Percentiles rank a stretch among this genome's conserved stretches.
phyloP scores from a whole-genome alignment of 1,140 invertebrate genomes.

The Vanessa atalanta region DNA sequence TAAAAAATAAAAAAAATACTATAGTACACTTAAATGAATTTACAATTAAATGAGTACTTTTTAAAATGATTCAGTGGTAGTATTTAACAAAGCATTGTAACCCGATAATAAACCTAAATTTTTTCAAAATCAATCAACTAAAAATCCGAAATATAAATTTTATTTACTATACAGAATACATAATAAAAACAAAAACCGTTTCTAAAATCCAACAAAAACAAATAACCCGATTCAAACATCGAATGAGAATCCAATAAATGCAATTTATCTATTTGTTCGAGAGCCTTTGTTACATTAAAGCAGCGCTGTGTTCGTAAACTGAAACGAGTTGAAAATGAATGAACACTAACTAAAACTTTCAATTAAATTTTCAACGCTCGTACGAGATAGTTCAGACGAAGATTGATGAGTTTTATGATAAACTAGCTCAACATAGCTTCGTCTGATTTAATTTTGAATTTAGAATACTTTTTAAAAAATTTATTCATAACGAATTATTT shows the following conservation, averaged over 20 bases:
- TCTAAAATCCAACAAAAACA: conserved; percentile 3
- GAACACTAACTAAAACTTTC: conserved; percentile 32
- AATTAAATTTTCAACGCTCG: conserved; percentile 36
- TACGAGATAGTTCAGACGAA: conserved; percentile 33
- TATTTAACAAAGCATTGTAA: no score
- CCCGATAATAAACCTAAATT: no score
- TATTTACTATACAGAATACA: neutral
- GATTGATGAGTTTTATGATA: conserved; percentile 35
- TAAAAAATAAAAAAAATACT: no score
- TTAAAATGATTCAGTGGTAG: no score
- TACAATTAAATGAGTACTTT: no score
- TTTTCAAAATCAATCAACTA: no score
- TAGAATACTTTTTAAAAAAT: no score
- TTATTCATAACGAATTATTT: no score
- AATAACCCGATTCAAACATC: conserved; percentile 11
- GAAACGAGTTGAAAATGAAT: conserved; percentile 33
- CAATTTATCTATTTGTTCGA: conserved; percentile 22
- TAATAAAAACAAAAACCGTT: neutral
- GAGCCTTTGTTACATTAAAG: conserved; percentile 9
- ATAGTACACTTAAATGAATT: no score
- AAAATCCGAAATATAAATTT: no score
- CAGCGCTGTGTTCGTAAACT: conserved; percentile 30
- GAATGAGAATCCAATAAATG: conserved; percentile 23
- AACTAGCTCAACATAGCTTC: no score
- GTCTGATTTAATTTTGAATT: no score